These are phyloP conservation scores for Drosophila melanosoma DNA, from an alignment of 2,888 invertebrate species.

Conservation along the genomic window DNA sequence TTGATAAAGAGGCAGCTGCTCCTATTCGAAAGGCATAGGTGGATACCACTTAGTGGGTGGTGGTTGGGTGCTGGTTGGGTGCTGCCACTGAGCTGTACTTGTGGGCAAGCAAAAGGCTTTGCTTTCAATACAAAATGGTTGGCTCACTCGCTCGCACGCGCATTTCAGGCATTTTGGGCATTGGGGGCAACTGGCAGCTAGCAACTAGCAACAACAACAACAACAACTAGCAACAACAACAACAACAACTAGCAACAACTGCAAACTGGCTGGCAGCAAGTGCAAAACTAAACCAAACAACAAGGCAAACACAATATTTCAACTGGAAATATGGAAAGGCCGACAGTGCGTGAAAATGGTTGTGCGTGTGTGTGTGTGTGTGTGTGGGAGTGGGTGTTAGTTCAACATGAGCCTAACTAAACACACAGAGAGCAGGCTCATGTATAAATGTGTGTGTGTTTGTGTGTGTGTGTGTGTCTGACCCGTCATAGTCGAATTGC, in stretches of 20 bases:
- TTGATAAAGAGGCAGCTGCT: conserved; percentile 35
- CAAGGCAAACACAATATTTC: conserved; percentile 62
- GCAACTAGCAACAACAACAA: conserved; percentile 8
- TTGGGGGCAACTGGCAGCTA: not conserved
- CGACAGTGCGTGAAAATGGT: conserved; percentile 19
- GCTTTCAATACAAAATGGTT: conserved; percentile 36
- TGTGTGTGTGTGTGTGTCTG: conserved; percentile 30
- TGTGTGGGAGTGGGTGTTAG: not conserved
- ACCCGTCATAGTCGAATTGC: conserved; percentile 55
- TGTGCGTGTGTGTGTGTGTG: conserved; percentile 12
- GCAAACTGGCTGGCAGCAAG: conserved; percentile 40
- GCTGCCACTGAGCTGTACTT: not conserved
- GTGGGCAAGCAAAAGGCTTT: conserved; percentile 16
- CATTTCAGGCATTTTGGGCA: conserved; percentile 12
- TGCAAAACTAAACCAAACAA: conserved; percentile 64
- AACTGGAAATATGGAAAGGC: conserved; percentile 75
- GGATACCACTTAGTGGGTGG: not conserved
- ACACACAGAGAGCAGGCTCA: conserved; percentile 4
- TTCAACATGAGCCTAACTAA: conserved; percentile 1
- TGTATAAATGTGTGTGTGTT: not conserved
- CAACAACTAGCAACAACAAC: not conserved
- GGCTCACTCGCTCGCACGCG: conserved; percentile 53
- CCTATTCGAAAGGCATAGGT: not conserved
- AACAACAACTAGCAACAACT: not conserved
- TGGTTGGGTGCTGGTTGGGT: not conserved